phyloP scores from a whole-genome alignment of 2,888 invertebrate species.

The Branchipolynoe longqiensis region DNA sequence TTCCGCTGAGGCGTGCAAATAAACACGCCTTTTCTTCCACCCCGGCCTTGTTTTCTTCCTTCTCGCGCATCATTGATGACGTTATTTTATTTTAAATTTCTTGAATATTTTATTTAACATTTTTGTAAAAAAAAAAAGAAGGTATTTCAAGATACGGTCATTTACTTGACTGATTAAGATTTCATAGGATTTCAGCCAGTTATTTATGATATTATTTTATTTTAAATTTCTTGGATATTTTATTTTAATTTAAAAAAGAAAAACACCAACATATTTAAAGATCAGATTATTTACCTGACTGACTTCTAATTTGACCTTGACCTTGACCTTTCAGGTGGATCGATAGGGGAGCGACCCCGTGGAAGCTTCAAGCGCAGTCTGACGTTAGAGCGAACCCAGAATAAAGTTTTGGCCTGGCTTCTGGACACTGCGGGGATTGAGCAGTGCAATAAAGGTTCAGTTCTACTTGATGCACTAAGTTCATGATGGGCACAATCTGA shows the following conservation, averaged over 20 bases:
- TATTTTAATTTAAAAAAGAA: too few relatives aligned
- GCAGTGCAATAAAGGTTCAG: slow-evolving; percentile 85
- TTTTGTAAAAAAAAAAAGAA: too few relatives aligned
- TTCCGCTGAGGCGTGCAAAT: too few relatives aligned
- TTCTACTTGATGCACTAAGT: too few relatives aligned
- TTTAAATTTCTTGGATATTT: neutral
- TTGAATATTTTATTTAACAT: neutral
- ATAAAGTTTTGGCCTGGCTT: slow-evolving; percentile 85
- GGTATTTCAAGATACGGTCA: too few relatives aligned
- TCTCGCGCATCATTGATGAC: neutral
- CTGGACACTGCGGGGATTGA: slow-evolving; percentile 87
- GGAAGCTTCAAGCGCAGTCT: slow-evolving; percentile 63
- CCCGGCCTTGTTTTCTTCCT: too few relatives aligned
- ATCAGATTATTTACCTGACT: too few relatives aligned
- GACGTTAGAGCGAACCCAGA: slow-evolving; percentile 75
- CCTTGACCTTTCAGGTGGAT: slow-evolving; percentile 14
- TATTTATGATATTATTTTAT: neutral
- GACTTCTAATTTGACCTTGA: too few relatives aligned
- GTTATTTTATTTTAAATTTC: neutral
- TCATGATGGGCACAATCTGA: too few relatives aligned
- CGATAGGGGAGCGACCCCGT: slow-evolving; percentile 29
- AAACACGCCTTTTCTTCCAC: too few relatives aligned
- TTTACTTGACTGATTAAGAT: too few relatives aligned
- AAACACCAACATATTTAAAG: too few relatives aligned
- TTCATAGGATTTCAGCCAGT: neutral